Base-by-base conservation (phyloP, 2,797 vertebrate species). In the Bradypus variegatus region DNA sequence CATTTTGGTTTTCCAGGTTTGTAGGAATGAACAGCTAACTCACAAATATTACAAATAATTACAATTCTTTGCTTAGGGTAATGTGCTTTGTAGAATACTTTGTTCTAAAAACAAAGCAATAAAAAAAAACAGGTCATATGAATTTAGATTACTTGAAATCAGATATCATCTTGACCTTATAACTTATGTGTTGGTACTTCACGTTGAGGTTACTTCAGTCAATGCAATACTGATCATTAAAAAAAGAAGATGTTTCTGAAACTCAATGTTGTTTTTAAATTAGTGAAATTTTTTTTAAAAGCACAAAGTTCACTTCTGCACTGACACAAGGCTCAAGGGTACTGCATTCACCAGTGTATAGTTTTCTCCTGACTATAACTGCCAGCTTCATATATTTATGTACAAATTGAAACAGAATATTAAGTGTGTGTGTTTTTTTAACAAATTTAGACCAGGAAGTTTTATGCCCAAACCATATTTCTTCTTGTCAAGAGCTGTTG, bases 331-430 rank as follows among this genome's bases (percentile, higher is more conserved):
- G 5, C 27, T 86, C 27, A 60, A 75, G 21, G 38, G 33, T 73
- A 86, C 38, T 58, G 64, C 48, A 75, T 11, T 80, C 25, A 50
- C 48, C 21, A 38, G 25, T 85, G 85, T 48, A 73, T 62, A 38
- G 36, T 73, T 86, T 72, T 76, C 76, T 21, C 36, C 16, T 75
- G 36, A 48, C 41, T 79, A 31, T 60, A 93, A 80, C 45, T 58
- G 62, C 33, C 60, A 8, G 41, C 70, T 41, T 65, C 27, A 79
- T n/a, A 58, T 69, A 80, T 80, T 87, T 79, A 87, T 80, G 29
- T 64, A 93, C 64, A 8, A 91, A 73, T 78, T 76, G 53, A 91
- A 82, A 90, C 7, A 72, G 25, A 90, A 85, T 88, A 62, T 79
- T 89, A 75, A 83, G 77, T 31, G 41, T 67, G 19, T n/a, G 41